Evolutionary conservation across 2,888 invertebrate genomes (phyloP), one percentile per base, ranked within the genome.

Genomic region (Auanema sp.): DNA sequence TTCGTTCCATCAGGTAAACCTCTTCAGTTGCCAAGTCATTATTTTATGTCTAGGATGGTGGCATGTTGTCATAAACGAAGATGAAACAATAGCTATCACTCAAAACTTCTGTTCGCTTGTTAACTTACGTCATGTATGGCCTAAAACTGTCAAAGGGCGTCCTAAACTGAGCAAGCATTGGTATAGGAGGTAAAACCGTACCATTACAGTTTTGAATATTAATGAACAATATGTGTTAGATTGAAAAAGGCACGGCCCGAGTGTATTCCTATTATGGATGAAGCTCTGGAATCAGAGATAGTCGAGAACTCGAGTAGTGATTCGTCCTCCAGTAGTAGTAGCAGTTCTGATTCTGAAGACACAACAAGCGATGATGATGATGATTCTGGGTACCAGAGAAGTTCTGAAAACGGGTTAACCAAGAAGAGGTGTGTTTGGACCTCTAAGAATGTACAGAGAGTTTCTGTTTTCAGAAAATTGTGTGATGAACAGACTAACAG

Each of bases 21-120:
- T 23, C 12, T 52, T 24, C 49, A 8, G 33, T 41, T 33, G 6
- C 21, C 8, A 21, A 24, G 52, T 52, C 8, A 21, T 16, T 3
- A 47, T 42, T 53, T 54, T 40, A 23, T n/a, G 8, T 11, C 94
- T 94, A 18, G 98, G 98, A 11, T 98, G 97, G 97, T 98, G 98
- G 98, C 98, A 98, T 85, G 98, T 99, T 21, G 98, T 99, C 14
- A 87, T 98, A 40, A 98, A 98, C 86, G 87, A 98, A 68, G 95
- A 96, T 82, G 90, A 91, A 70, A 97, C 98, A 0, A 90, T 98
- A 53, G 98, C 98, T 12, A 91, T 98, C 16, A 98, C 98, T 0
- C 98, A 98, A 84, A 98, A 98, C 86, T 98, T 96, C 85, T 85
- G 85, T 84, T 94, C 95, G 77, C 89, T 90, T 68, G 92, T 93